Percentiles rank a stretch among this genome's conserved stretches.
Evolutionary conservation across 2,888 invertebrate species (phyloP).

Genomic region (Drosophila barbarae): DNA sequence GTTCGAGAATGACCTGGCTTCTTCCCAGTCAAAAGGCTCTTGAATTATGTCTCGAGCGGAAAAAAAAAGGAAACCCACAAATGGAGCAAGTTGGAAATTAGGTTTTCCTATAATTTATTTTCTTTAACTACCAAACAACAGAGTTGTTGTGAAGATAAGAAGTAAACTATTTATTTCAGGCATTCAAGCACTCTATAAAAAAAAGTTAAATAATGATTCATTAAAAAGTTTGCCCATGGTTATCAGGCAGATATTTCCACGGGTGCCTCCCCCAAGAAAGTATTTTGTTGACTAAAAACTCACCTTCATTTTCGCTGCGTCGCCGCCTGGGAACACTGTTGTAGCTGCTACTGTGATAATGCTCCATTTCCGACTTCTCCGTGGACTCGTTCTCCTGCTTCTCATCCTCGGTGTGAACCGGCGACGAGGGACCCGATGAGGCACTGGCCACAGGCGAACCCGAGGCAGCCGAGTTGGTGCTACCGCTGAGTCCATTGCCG

Average conservation of each 20-base stretch:
- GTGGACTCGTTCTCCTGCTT: slow-evolving; percentile 82
- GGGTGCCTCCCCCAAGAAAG: not conserved
- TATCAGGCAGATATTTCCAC: not conserved
- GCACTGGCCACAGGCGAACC: slow-evolving; percentile 78
- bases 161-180: not conserved
- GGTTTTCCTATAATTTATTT: not conserved
- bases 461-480: slow-evolving; percentile 73
- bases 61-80: slow-evolving; percentile 18
- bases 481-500: slow-evolving; percentile 62
- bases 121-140: slow-evolving; percentile 1
- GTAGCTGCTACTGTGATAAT: slow-evolving; percentile 54
- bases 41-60: slow-evolving; percentile 26
- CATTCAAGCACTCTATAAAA: not conserved
- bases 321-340: slow-evolving; percentile 70
- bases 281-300: slow-evolving; percentile 44
- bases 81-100: slow-evolving; percentile 11
- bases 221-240: not conserved
- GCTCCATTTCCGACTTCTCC: slow-evolving; percentile 80
- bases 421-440: slow-evolving; percentile 80
- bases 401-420: slow-evolving; percentile 80
- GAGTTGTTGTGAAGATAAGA: slow-evolving; percentile 3
- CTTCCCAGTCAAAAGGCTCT: slow-evolving; percentile 3
- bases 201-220: slow-evolving; percentile 6
- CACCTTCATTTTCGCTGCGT: slow-evolving; percentile 78
- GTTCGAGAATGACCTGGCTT: slow-evolving; percentile 31